A percentile compares a stretch with the other conserved stretches of the same genome.
These are phyloP conservation scores for Corythornis cristatus DNA, from an alignment of 2,113 vertebrate species.

Conservation along the genomic window DNA sequence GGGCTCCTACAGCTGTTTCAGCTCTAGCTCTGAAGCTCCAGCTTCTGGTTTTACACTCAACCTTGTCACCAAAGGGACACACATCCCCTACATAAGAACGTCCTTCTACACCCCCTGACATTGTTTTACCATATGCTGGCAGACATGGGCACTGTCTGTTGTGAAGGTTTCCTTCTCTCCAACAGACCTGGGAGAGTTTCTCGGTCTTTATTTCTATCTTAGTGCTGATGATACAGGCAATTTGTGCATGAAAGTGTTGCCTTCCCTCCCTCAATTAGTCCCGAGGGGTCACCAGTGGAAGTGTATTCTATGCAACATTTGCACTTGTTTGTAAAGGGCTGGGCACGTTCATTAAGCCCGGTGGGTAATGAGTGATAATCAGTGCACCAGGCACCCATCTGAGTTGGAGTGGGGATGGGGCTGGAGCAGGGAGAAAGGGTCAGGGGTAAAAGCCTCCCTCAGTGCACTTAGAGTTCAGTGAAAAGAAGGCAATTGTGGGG, in stretches of 20 bases:
- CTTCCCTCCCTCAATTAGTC: conserved; percentile 11
- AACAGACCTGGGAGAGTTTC: neutral
- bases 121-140: conserved; percentile 16
- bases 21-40: neutral
- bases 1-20: neutral
- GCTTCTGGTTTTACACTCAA: neutral
- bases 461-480: neutral
- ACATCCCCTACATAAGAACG: neutral
- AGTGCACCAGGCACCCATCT: neutral
- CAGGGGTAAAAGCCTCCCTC: conserved; percentile 28
- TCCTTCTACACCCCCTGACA: neutral
- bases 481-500: neutral
- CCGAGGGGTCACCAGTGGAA: neutral
- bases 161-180: neutral
- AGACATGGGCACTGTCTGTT: neutral
- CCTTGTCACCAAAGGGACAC: neutral
- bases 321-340: neutral
- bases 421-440: neutral
- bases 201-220: neutral
- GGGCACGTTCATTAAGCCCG: neutral
- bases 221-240: neutral
- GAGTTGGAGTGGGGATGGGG: neutral
- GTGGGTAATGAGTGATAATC: neutral
- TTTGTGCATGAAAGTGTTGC: conserved; percentile 1
- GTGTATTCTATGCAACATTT: neutral